phyloP scores from a whole-genome alignment of 2,888 invertebrate species.

The Epistrophe grossulariae region DNA sequence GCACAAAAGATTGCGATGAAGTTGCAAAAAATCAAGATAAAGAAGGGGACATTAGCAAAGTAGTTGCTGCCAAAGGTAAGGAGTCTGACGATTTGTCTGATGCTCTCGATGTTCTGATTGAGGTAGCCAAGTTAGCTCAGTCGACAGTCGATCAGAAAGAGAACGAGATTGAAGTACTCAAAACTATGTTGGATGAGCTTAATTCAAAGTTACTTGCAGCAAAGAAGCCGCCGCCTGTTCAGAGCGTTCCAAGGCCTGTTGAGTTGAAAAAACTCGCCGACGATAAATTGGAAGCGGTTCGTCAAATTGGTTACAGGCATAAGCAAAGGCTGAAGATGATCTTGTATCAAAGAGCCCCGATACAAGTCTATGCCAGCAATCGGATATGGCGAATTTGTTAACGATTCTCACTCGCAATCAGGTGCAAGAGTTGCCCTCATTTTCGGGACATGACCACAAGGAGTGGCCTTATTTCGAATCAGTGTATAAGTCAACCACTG shows the following conservation, averaged over 20 bases:
- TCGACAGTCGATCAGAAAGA: conserved; percentile 11
- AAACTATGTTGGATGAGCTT: conserved; percentile 11
- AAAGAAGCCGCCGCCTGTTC: no score
- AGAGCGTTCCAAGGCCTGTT: neutral
- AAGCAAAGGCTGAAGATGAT: conserved; percentile 1
- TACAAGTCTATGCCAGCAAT: conserved; percentile 18
- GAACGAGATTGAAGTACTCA: neutral
- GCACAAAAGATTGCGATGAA: conserved; percentile 1
- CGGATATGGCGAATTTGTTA: neutral
- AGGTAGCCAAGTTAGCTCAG: conserved; percentile 7
- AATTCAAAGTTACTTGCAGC: neutral
- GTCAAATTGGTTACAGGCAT: neutral
- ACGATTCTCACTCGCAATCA: no score
- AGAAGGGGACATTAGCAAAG: neutral
- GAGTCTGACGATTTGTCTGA: conserved; percentile 6
- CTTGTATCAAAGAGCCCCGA: neutral
- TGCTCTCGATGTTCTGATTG: conserved; percentile 8
- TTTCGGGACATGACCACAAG: neutral
- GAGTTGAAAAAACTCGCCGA: neutral
- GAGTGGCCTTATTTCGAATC: conserved; percentile 6
- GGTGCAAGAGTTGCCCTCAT: neutral
- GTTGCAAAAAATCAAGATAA: neutral
- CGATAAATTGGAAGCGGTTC: conserved; percentile 13
- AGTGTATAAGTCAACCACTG: neutral
- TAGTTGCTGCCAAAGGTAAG: neutral